phyloP scores from a whole-genome alignment of 1,140 invertebrate genomes.

The Apis dorsata region DNA sequence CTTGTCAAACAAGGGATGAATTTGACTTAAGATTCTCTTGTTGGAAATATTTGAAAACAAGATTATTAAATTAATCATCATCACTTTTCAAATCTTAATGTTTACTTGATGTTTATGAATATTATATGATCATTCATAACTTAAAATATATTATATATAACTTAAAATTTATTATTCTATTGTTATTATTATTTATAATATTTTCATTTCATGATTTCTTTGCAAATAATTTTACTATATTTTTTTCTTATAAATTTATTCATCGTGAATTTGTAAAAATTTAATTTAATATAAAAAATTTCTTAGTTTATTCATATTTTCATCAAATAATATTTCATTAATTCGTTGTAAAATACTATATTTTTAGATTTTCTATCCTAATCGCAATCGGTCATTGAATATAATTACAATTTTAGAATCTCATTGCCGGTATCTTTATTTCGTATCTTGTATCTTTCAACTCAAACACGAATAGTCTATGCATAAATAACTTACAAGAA shows the following conservation, averaged over 20 bases:
- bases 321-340: not conserved
- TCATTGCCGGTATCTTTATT: not conserved
- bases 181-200: not conserved
- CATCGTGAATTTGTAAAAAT: too few relatives aligned
- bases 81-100: not conserved
- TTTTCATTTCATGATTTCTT: not conserved
- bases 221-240: not conserved
- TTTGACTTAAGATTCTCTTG: not conserved
- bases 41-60: not conserved
- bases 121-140: not conserved
- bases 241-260: not conserved
- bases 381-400: slow-evolving; percentile 24
- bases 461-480: not conserved
- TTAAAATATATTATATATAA: not conserved
- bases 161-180: not conserved
- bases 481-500: not conserved
- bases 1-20: not conserved
- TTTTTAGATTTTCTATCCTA: not conserved
- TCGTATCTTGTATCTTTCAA: slow-evolving; percentile 1
- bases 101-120: not conserved
- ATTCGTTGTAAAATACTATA: not conserved
- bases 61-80: slow-evolving; percentile 1
- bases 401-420: slow-evolving; percentile 17
- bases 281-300: not conserved
- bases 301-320: not conserved